phyloP scores from a whole-genome alignment of 2,797 vertebrate genomes.

The Galagoides demidoff region DNA sequence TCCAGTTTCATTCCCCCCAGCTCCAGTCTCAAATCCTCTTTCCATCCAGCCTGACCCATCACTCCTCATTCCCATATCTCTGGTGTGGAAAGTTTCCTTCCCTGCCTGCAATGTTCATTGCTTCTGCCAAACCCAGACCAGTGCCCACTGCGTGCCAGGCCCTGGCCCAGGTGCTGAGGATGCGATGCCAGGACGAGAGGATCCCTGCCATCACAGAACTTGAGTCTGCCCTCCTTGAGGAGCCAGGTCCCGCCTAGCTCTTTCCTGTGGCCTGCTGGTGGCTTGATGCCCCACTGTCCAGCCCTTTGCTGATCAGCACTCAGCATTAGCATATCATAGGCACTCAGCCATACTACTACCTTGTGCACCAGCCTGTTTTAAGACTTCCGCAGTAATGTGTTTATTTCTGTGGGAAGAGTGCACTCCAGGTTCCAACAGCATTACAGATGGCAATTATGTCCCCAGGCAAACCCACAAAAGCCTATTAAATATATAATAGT shows the following conservation, averaged over 20 bases:
- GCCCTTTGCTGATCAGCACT: background rate
- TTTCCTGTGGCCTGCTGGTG: background rate
- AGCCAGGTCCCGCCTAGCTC: background rate
- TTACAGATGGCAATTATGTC: slow-evolving; percentile 68
- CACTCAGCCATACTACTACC: slow-evolving; percentile 18
- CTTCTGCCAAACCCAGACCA: background rate
- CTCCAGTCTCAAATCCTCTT: background rate
- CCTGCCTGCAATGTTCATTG: background rate
- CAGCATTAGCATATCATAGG: background rate
- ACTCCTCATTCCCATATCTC: background rate
- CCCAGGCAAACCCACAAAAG: slow-evolving; percentile 70
- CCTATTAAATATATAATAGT: slow-evolving; percentile 75
- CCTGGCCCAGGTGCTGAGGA: background rate
- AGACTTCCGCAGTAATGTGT: slow-evolving; percentile 67
- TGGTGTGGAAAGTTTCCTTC: background rate
- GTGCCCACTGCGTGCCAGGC: background rate
- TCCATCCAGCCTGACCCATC: background rate
- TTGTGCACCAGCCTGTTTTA: slow-evolving; percentile 34
- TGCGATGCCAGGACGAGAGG: background rate
- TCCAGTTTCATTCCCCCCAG: background rate
- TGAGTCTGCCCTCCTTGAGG: background rate
- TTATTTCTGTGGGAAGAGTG: slow-evolving; percentile 75
- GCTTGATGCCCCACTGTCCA: background rate
- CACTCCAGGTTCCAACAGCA: slow-evolving; percentile 63
- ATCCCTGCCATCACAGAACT: background rate